These are phyloP conservation scores for Trinorchestia longiramus DNA, from an alignment of 1,140 invertebrate species.

Conservation along the genomic window DNA sequence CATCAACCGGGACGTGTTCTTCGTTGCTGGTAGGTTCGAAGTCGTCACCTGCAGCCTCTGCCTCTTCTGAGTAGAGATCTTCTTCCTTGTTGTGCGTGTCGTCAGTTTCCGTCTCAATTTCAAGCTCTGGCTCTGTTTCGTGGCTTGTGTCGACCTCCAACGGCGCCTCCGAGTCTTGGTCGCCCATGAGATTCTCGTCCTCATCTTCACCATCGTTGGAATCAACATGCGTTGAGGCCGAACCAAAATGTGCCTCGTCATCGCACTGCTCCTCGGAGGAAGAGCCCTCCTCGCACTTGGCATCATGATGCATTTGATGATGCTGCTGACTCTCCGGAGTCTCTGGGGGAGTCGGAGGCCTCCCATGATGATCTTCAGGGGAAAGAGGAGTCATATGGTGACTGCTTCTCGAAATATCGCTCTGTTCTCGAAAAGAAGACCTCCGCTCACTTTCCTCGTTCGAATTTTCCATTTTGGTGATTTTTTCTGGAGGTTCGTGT, in stretches of 20 bases:
- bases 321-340: constrained; percentile 58
- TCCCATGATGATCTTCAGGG: constrained; percentile 61
- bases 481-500: constrained; percentile 62
- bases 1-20: constrained; percentile 56
- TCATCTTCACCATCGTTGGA: constrained; percentile 55
- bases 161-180: constrained; percentile 66
- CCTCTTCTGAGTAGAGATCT: background rate
- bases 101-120: constrained; percentile 60
- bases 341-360: constrained; percentile 65
- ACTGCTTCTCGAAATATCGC: constrained; percentile 21
- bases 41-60: constrained; percentile 53
- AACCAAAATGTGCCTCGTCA: background rate
- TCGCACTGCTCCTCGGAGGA: constrained; percentile 8
- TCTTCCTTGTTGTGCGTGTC: constrained; percentile 18
- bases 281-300: constrained; percentile 38
- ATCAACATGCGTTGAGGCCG: background rate
- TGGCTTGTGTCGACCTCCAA: constrained; percentile 66
- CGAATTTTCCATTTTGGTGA: constrained; percentile 55
- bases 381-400: constrained; percentile 55
- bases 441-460: constrained; percentile 10
- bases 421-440: constrained; percentile 24
- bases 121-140: constrained; percentile 66
- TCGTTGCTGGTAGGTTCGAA: constrained; percentile 60
- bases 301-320: constrained; percentile 37
- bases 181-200: constrained; percentile 57